Percentiles rank a stretch among this genome's conserved stretches.
These are phyloP conservation scores for Cheilinus undulatus DNA, from an alignment of 2,113 vertebrate species.

Conservation along the genomic window DNA sequence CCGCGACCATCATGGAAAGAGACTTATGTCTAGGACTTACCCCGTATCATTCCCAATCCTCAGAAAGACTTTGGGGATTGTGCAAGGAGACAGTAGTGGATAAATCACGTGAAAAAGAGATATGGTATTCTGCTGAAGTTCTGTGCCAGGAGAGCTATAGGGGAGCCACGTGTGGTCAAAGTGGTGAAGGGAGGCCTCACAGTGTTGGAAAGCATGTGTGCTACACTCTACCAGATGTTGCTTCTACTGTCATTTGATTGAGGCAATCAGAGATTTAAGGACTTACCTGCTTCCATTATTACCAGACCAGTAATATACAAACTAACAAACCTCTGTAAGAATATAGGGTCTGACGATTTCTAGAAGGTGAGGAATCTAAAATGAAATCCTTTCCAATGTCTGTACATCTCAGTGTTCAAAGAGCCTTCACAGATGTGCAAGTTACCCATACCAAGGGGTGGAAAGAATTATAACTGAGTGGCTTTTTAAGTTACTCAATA, in stretches of 20 bases:
- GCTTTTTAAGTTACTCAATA: no score
- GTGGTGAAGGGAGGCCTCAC: constrained; percentile 69
- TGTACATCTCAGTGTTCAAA: no score
- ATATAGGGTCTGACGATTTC: no score
- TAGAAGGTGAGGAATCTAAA: no score
- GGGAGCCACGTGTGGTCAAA: constrained; percentile 69
- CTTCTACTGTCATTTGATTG: constrained; percentile 46
- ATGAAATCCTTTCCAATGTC: no score
- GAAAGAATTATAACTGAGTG: no score
- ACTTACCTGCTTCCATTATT: constrained; percentile 35
- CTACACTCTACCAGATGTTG: constrained; percentile 51
- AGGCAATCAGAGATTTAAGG: constrained; percentile 35
- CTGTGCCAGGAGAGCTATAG: constrained; percentile 63
- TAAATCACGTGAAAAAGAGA: constrained; percentile 51
- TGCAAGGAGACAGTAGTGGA: constrained; percentile 45
- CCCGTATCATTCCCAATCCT: constrained; percentile 63
- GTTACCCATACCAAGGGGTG: no score
- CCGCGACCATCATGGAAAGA: constrained; percentile 59
- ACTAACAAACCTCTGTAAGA: no score
- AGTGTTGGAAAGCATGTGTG: constrained; percentile 53
- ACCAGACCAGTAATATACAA: not conserved
- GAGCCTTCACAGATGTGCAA: no score
- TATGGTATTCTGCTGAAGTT: constrained; percentile 48
- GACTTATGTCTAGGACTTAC: constrained; percentile 44
- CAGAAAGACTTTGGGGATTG: constrained; percentile 62